A percentile compares a stretch with the other conserved stretches of the same genome.
Conservation (phyloP, 1,140 invertebrate genomes). For the Drosophila bipectinata region DNA sequence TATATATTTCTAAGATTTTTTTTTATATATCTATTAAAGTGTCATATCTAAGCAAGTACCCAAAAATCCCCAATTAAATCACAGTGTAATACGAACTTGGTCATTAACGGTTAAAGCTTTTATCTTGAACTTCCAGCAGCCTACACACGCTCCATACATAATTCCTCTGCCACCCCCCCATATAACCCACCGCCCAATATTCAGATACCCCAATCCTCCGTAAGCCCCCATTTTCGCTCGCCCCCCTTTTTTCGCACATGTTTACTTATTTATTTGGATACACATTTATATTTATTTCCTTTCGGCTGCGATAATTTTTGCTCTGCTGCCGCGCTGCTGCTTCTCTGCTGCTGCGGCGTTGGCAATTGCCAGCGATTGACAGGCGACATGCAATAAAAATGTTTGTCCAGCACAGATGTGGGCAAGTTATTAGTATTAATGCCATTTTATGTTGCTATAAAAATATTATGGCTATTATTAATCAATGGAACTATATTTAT, state of each 20-base stretch:
- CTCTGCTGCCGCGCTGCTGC: constrained; percentile 8
- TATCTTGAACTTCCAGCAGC: constrained; percentile 50
- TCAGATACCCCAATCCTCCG: not conserved
- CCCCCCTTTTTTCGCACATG: constrained; percentile 43
- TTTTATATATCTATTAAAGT: too few species aligned
- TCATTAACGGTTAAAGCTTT: constrained; percentile 66
- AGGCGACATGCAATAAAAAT: constrained; percentile 53
- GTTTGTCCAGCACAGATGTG: constrained; percentile 20
- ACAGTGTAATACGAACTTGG: constrained; percentile 17
- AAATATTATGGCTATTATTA: not conserved
- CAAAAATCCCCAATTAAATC: not conserved
- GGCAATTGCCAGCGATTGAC: constrained; percentile 51
- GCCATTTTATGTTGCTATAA: not conserved
- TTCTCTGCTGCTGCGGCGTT: constrained; percentile 17
- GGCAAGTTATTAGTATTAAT: not conserved
- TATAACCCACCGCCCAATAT: not conserved
- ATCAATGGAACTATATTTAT: not conserved
- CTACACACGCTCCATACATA: constrained; percentile 21
- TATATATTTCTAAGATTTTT: too few species aligned
- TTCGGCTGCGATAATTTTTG: constrained; percentile 55
- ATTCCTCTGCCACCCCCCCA: not conserved
- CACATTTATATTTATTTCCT: constrained; percentile 63
- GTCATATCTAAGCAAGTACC: too few species aligned
- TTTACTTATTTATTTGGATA: constrained; percentile 64
- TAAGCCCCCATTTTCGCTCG: not conserved